phyloP scores from a whole-genome alignment of 2,888 invertebrate genomes.

The Xanthostigma xanthostigma region DNA sequence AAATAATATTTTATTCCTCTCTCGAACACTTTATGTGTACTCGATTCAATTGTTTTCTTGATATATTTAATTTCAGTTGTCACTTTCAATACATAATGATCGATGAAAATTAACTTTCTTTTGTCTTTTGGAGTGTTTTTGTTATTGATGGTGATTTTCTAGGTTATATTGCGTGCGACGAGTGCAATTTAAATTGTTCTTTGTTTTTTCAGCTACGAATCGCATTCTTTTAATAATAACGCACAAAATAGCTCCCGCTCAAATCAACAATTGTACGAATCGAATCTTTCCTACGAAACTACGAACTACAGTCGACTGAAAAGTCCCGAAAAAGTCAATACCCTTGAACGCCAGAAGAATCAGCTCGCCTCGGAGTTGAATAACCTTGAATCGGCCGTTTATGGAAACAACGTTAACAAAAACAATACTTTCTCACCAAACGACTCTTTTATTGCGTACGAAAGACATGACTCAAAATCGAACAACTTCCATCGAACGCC shows the following conservation, averaged over 20 bases:
- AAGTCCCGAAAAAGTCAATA: slow-evolving; percentile 28
- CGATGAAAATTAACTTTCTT: not conserved
- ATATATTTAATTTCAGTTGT: no score
- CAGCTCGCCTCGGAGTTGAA: slow-evolving; percentile 22
- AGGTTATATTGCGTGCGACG: slow-evolving; percentile 8
- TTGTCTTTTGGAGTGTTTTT: slow-evolving; percentile 4
- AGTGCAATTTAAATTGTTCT: slow-evolving; percentile 4
- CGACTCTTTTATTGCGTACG: not conserved
- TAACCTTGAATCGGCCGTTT: slow-evolving; percentile 22
- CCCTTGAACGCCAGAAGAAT: slow-evolving; percentile 24
- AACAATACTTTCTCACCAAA: not conserved
- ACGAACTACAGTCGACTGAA: slow-evolving; percentile 25
- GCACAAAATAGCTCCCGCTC: slow-evolving; percentile 9
- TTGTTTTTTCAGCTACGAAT: slow-evolving; percentile 5
- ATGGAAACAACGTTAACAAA: slow-evolving; percentile 14
- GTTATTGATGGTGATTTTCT: slow-evolving; percentile 5
- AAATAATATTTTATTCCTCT: no score
- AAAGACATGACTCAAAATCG: slow-evolving; percentile 8
- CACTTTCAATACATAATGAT: no score
- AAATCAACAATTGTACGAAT: not conserved
- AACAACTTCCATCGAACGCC: slow-evolving; percentile 10
- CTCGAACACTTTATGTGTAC: no score
- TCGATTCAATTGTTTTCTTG: no score
- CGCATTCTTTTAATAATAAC: slow-evolving; percentile 9
- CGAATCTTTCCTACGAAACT: slow-evolving; percentile 19